phyloP scores from a whole-genome alignment of 2,797 vertebrate genomes.

The Geotrypetes seraphini region DNA sequence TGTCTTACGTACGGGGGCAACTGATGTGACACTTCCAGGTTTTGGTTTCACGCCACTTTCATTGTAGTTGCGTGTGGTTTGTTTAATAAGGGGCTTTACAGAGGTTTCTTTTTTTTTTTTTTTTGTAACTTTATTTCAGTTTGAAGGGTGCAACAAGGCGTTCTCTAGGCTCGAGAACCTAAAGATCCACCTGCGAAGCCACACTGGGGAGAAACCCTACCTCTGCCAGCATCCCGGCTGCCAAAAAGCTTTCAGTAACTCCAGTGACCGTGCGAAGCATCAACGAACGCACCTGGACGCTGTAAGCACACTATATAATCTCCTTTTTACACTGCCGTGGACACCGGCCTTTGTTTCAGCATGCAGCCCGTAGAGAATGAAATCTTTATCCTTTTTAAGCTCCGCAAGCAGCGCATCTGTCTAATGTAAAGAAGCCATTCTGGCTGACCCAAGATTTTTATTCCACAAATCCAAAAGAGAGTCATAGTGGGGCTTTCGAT shows the following conservation, averaged over 20 bases:
- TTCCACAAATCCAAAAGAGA: no score
- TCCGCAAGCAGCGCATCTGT: no score
- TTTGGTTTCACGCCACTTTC: constrained; percentile 44
- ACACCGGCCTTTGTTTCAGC: neutral
- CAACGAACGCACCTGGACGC: constrained; percentile 97
- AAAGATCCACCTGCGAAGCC: constrained; percentile 91
- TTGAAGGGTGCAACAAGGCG: constrained; percentile 89
- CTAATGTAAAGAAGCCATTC: no score
- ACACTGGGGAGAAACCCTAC: constrained; percentile 95
- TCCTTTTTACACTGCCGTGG: neutral
- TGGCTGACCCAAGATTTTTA: no score
- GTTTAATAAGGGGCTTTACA: constrained; percentile 31
- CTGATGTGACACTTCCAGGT: constrained; percentile 35
- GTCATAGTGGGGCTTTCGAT: no score
- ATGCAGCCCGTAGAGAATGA: no score
- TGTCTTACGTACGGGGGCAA: constrained; percentile 38
- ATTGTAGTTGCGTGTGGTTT: constrained; percentile 32
- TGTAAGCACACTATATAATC: constrained; percentile 66
- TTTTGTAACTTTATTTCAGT: constrained; percentile 53
- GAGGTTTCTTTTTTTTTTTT: no score
- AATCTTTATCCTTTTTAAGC: no score
- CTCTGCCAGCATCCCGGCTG: constrained; percentile 96
- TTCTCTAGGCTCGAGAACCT: constrained; percentile 91
- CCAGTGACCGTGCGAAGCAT: constrained; percentile 94
- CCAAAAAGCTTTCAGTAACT: constrained; percentile 98